A percentile compares a stretch with the other conserved stretches of the same genome.
phyloP scores from a whole-genome alignment of 2,888 invertebrate species.

The Silvanus unidentatus region DNA sequence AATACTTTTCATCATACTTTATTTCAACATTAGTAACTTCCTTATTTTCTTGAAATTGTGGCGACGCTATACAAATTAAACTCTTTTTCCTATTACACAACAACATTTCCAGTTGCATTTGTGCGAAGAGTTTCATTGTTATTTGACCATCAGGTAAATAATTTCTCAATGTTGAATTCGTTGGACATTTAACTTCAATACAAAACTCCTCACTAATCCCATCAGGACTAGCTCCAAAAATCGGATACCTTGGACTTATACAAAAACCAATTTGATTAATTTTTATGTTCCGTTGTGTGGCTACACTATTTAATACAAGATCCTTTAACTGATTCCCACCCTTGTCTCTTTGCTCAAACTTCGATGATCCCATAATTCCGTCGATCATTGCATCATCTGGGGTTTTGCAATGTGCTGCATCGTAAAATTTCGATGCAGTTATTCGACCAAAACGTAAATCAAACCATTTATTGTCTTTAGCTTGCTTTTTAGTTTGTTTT shows the following conservation, averaged over 20 bases:
- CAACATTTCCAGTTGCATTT: slow-evolving; percentile 9
- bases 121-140: background rate
- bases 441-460: slow-evolving; percentile 18
- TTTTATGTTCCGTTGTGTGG: slow-evolving; percentile 10
- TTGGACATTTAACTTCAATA: slow-evolving; percentile 19
- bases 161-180: slow-evolving; percentile 11
- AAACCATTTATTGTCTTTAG: slow-evolving; percentile 11
- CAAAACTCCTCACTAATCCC: slow-evolving; percentile 15
- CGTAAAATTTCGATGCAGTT: slow-evolving; percentile 16
- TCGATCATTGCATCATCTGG: slow-evolving; percentile 13
- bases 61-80: slow-evolving; percentile 13
- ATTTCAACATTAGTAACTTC: slow-evolving; percentile 10
- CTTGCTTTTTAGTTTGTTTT: slow-evolving; percentile 11
- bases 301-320: slow-evolving; percentile 6
- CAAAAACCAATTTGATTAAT: slow-evolving; percentile 10
- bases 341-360: no score
- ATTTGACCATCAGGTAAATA: slow-evolving; percentile 9
- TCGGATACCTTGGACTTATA: slow-evolving; percentile 11
- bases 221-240: slow-evolving; percentile 20
- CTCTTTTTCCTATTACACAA: slow-evolving; percentile 5
- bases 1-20: slow-evolving; percentile 13
- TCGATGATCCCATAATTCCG: slow-evolving; percentile 11
- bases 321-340: slow-evolving; percentile 14
- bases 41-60: slow-evolving; percentile 13
- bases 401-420: slow-evolving; percentile 13